Evolutionary conservation across 2,113 vertebrate genomes (phyloP).

Genomic region (Rhipidura dahli): DNA sequence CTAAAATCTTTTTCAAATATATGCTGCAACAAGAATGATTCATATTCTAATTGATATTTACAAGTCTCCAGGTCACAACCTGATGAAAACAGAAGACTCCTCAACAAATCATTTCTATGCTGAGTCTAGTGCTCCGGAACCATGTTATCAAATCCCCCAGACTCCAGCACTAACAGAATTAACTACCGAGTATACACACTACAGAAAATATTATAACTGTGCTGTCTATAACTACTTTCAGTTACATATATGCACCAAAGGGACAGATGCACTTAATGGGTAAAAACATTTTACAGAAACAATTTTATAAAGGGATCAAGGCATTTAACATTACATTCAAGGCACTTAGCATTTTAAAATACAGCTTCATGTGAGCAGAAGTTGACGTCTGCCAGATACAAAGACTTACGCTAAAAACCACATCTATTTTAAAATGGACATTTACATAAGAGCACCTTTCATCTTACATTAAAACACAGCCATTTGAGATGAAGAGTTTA

Average conservation of each 20-base stretch:
- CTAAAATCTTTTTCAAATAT: background rate
- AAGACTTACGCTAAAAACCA: background rate
- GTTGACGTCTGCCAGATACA: background rate
- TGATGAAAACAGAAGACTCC: background rate
- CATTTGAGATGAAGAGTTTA: background rate
- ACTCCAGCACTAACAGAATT: background rate
- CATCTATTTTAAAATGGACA: background rate
- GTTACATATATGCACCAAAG: background rate
- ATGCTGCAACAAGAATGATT: background rate
- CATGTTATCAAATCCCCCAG: background rate
- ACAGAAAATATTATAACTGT: background rate
- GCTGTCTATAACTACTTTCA: background rate
- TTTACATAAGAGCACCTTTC: slow-evolving; percentile 15
- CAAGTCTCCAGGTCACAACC: background rate
- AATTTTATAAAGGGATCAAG: background rate
- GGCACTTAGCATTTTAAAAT: background rate
- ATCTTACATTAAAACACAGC: background rate
- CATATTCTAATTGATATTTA: background rate
- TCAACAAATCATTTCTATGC: background rate
- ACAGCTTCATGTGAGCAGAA: background rate
- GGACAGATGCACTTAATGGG: background rate
- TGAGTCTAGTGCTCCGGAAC: background rate
- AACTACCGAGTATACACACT: background rate
- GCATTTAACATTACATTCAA: background rate
- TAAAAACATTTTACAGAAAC: background rate